A percentile compares a stretch with the other conserved stretches of the same genome.
These are phyloP conservation scores for Corythornis vintsioides DNA, from an alignment of 2,113 vertebrate species.

Conservation along the genomic window DNA sequence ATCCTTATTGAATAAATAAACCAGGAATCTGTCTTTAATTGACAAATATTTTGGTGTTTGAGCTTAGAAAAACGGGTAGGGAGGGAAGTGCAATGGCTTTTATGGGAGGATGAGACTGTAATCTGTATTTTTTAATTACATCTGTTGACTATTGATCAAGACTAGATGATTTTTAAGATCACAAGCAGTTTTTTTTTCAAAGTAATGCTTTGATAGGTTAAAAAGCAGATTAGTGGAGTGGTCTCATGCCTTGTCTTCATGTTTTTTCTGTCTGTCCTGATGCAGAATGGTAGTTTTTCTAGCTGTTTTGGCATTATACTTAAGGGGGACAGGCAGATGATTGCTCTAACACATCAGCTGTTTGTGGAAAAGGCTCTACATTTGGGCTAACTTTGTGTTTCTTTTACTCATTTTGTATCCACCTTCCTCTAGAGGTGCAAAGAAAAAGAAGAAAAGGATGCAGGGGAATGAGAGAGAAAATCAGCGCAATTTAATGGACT, in stretches of 20 bases:
- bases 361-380: conserved; percentile 50
- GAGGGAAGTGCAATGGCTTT: neutral
- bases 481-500: conserved; percentile 49
- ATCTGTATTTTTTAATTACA: conserved; percentile 41
- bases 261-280: conserved; percentile 48
- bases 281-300: conserved; percentile 14
- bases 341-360: conserved; percentile 45
- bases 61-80: neutral
- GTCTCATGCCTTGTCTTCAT: conserved; percentile 21
- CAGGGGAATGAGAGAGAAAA: conserved; percentile 67
- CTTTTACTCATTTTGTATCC: conserved; percentile 48
- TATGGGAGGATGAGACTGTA: neutral
- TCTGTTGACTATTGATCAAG: conserved; percentile 21
- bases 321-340: conserved; percentile 26
- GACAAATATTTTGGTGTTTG: neutral
- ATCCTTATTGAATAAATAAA: neutral
- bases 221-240: conserved; percentile 14
- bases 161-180: neutral
- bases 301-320: conserved; percentile 48
- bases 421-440: conserved; percentile 66
- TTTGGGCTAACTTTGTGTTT: conserved; percentile 54
- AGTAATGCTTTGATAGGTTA: neutral
- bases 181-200: neutral
- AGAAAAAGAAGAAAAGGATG: conserved; percentile 80
- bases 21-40: neutral